Conservation (phyloP, 2,888 invertebrate genomes). For the Aleiodes testaceus region DNA sequence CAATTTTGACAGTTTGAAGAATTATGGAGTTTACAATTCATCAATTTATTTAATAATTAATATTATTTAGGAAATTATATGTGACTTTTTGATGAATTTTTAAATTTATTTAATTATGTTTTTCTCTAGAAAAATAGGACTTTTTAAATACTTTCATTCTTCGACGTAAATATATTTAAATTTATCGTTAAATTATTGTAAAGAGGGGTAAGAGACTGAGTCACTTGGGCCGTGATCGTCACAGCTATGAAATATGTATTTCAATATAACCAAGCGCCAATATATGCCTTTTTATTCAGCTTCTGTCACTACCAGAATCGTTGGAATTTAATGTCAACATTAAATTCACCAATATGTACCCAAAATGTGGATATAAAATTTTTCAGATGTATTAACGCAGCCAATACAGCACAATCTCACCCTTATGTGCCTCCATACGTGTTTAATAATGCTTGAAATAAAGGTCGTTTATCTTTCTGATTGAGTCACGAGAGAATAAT, state of each 20-base stretch:
- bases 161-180: slow-evolving; percentile 34
- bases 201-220: slow-evolving; percentile 36
- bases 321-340: slow-evolving; percentile 64
- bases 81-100: not conserved
- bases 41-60: not conserved
- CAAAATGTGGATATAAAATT: slow-evolving; percentile 62
- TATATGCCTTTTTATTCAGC: slow-evolving; percentile 47
- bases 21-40: not conserved
- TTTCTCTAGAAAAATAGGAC: no score
- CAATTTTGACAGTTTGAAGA: not conserved
- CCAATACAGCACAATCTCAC: slow-evolving; percentile 22
- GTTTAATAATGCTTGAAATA: slow-evolving; percentile 12
- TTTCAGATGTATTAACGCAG: slow-evolving; percentile 64
- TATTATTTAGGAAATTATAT: not conserved
- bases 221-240: slow-evolving; percentile 57
- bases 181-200: slow-evolving; percentile 47
- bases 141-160: slow-evolving; percentile 15
- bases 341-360: slow-evolving; percentile 66
- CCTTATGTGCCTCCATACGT: not conserved
- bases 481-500: slow-evolving; percentile 16
- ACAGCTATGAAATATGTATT: slow-evolving; percentile 67
- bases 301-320: slow-evolving; percentile 44
- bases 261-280: slow-evolving; percentile 62
- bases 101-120: no score
- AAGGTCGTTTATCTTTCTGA: not conserved